Evolutionary conservation across 2,888 invertebrate species (phyloP), one percentile per base, ranked within the genome.

Genomic region (Hesperia comma): DNA sequence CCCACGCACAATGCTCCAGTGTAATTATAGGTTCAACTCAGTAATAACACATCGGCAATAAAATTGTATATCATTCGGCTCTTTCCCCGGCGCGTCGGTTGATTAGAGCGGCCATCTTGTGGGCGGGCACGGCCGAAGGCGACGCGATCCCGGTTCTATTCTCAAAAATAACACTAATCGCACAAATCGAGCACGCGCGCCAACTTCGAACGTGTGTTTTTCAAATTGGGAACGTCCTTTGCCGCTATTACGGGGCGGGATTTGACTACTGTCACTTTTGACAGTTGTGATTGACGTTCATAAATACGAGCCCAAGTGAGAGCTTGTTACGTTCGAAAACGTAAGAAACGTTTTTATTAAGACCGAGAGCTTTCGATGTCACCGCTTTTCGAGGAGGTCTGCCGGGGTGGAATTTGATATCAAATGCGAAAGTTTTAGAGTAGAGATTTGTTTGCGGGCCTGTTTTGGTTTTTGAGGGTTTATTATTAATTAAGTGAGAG

Each of bases 41-140:
- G 86, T 92, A 92, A 92, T 92, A 92, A 92, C 89, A 91, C 86
- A 90, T 92, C 89, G 87, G 89, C 87, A 89, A 90, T 91, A 87
- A 92, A 92, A 92, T 90, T 90, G 90, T 92, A 90, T 91, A 92
- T 91, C 90, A 91, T 90, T 91, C 85, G 80, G 82, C 84, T 85
- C 77, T 80, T 82, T 87, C 87, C 90, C 90, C 87, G 90, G 86
- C 86, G 84, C 85, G 79, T 77, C 75, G 85, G 82, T 82, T 90
- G 91, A 92, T 91, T 91, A 92, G 88, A 83, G 86, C 90, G 83
- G 92, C 92, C 92, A 92, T 92, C 85, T 92, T 92, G 92, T 87
- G 88, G 92, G 92, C 91, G 92, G 89, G 81, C 77, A 79, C 84
- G 83, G 84, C 91, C 90, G 85, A 84, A 85, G 91, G 92, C 92